These are phyloP conservation scores for Tethea ocularis DNA, from an alignment of 2,888 invertebrate species.

Conservation along the genomic window DNA sequence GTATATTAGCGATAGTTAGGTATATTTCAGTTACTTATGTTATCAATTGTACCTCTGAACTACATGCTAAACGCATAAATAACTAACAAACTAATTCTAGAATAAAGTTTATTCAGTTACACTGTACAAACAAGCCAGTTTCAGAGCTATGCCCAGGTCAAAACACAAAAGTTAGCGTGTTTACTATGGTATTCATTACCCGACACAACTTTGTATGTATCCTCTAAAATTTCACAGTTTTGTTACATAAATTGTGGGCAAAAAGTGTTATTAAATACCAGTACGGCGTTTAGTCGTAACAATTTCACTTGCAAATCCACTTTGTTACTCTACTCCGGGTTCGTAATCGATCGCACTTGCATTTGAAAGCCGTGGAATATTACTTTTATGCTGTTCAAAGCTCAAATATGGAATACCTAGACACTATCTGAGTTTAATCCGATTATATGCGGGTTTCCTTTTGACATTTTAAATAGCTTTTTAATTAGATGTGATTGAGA, in stretches of 20 bases:
- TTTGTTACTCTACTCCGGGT: constrained; percentile 18
- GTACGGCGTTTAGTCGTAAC: constrained; percentile 14
- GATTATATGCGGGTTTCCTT: background rate
- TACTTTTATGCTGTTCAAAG: background rate
- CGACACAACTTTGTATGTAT: background rate
- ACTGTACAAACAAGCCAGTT: background rate
- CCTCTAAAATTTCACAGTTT: constrained; percentile 5
- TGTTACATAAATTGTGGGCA: constrained; percentile 9
- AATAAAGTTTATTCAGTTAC: background rate
- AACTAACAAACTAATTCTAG: background rate
- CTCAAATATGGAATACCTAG: background rate
- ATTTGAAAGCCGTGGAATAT: constrained; percentile 4
- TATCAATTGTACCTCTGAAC: too few species aligned
- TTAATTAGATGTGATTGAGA: too few species aligned
- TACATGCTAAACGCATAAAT: too few species aligned
- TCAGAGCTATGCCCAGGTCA: background rate
- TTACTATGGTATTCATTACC: background rate
- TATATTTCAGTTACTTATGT: too few species aligned
- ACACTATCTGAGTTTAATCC: background rate
- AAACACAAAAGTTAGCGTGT: background rate
- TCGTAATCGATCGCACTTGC: background rate
- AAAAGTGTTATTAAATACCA: constrained; percentile 14
- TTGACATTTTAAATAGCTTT: background rate
- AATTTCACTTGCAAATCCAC: constrained; percentile 42
- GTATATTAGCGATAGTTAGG: too few species aligned